Evolutionary conservation across 2,888 invertebrate genomes (phyloP).

Genomic region (Conomelus anceps): DNA sequence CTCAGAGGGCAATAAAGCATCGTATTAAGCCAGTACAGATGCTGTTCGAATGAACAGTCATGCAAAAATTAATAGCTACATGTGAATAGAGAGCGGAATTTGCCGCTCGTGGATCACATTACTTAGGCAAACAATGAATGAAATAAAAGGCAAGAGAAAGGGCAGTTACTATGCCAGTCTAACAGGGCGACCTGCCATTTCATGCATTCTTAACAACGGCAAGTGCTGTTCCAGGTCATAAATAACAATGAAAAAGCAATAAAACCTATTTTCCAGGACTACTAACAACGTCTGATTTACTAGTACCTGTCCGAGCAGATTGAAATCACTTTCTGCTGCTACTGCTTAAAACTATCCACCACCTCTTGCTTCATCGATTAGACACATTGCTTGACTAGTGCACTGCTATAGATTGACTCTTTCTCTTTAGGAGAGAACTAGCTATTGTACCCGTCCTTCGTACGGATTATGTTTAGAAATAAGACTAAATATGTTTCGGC

Average conservation of each 20-base stretch:
- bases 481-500: too few relatives aligned
- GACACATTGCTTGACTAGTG: background rate
- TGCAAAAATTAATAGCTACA: background rate
- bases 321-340: background rate
- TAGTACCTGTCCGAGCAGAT: background rate
- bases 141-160: background rate
- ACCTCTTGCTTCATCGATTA: background rate
- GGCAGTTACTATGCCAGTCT: background rate
- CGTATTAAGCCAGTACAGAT: background rate
- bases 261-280: background rate
- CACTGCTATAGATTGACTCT: background rate
- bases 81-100: background rate
- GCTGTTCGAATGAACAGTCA: background rate
- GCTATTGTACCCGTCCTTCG: too few relatives aligned
- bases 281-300: background rate
- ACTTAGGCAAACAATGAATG: background rate
- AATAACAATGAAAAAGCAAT: background rate
- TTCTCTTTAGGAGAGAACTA: background rate
- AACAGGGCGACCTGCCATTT: background rate
- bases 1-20: background rate
- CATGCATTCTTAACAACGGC: background rate
- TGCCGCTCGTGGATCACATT: background rate
- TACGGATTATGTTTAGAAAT: too few relatives aligned
- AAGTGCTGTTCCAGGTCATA: background rate
- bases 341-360: background rate